Evolutionary conservation across 1,140 invertebrate species (phyloP).

Genomic region (Micrasema longulum): DNA sequence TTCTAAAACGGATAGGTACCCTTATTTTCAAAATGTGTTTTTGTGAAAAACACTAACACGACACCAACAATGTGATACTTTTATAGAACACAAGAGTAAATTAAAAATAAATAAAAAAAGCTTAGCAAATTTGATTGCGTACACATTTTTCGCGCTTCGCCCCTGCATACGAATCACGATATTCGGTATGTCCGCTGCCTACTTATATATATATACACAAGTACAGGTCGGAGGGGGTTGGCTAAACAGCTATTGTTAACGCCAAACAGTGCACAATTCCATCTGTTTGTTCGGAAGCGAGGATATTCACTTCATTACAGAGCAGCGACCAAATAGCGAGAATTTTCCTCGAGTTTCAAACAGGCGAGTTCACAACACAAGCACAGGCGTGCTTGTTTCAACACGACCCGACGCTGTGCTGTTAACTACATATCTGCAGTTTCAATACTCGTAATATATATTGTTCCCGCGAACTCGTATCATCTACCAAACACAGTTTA

Average conservation of each 20-base stretch:
- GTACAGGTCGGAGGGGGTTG: constrained; percentile 5
- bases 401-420: constrained; percentile 4
- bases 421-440: not conserved
- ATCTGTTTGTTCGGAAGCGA: constrained; percentile 37
- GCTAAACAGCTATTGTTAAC: constrained; percentile 45
- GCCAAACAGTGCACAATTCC: constrained; percentile 34
- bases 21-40: no score
- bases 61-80: no score
- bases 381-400: constrained; percentile 16
- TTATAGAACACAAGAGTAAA: no score
- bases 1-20: no score
- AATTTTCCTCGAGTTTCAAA: constrained; percentile 30
- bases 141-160: not conserved
- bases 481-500: no score
- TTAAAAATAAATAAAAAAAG: no score
- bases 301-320: constrained; percentile 46
- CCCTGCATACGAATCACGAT: not conserved
- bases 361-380: constrained; percentile 9
- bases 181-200: no score
- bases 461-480: no score
- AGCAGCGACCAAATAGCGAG: constrained; percentile 33
- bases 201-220: not conserved
- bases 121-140: constrained; percentile 1
- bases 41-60: no score
- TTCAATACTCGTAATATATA: not conserved